Percentiles rank a stretch among this genome's conserved stretches.
Evolutionary conservation across 30 jellyfish, hydroid and myxozoan genomes (phyloP).

Genomic region (Aurelia sp.): DNA sequence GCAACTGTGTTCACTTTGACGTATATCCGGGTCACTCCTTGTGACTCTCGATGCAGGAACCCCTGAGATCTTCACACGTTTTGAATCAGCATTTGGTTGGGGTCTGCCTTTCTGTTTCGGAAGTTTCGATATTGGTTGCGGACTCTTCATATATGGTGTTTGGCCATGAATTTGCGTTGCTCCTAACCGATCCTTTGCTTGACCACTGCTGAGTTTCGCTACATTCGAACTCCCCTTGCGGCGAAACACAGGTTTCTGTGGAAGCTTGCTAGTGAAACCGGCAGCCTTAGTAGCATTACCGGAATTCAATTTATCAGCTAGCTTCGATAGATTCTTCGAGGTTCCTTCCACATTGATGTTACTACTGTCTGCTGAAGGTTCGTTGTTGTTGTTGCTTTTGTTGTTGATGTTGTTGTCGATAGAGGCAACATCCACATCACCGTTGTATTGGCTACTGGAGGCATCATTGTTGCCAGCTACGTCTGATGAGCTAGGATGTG

Average conservation of each 20-base stretch:
- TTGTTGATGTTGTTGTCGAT: background rate
- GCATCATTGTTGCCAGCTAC: background rate
- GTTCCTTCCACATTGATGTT: constrained; percentile 29
- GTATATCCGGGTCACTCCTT: background rate
- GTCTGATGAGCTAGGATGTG: too few relatives aligned
- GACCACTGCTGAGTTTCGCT: constrained; percentile 53
- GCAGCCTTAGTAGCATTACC: background rate
- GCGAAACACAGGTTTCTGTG: constrained; percentile 51
- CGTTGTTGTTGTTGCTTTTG: background rate
- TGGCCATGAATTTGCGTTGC: constrained; percentile 60
- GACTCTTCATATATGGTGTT: constrained; percentile 56
- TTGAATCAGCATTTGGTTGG: background rate
- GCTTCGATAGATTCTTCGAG: constrained; percentile 46
- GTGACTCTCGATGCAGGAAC: background rate
- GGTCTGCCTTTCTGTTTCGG: constrained; percentile 20
- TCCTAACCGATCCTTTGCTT: constrained; percentile 39
- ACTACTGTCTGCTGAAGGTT: background rate
- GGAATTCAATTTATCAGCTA: constrained; percentile 66
- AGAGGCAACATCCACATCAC: background rate
- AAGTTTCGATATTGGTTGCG: constrained; percentile 43
- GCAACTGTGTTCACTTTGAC: background rate
- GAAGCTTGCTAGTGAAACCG: constrained; percentile 17
- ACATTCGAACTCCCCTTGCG: constrained; percentile 47
- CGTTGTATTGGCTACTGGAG: background rate
- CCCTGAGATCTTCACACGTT: constrained; percentile 2